Base-by-base conservation (phyloP, 2,113 vertebrate species). In the Tyrannus savana region DNA sequence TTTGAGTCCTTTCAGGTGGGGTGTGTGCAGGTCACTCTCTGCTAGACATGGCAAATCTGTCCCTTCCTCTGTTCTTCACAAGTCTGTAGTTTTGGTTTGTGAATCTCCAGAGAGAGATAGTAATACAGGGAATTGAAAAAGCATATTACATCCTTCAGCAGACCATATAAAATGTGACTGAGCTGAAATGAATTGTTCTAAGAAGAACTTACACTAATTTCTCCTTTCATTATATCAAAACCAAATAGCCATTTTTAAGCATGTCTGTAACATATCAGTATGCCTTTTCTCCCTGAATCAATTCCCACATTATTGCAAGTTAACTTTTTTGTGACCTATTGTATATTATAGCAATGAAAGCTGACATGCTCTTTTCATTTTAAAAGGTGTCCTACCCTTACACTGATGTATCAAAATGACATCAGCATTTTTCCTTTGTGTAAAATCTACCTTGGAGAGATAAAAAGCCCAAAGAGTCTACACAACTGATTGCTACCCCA, bases 211-310 rank as follows among this genome's bases (percentile, higher is more conserved):
- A 68, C 46, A 35, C 47, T 41, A 2, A 76, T 79, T 91, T 89
- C 18, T 84, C 47, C 24, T 46, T 79, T 68, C 33, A 64, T 53
- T 9, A 19, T 82, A 53, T 66, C 86, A 95, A 87, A 95, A 67
- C 1, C 15, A 74, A 52, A n/a, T 3, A 73, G 46, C 53, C 5
- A 44, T 79, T 93, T 94, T 95, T 4, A 93, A 68, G 28, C 44
- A 64, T 17, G n/a, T 44, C 56, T n/a, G 25, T 84, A 94, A 72
- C 8, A 42, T 62, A 63, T 18, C 33, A 44, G 12, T 53, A 87
- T 41, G 10, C 1, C 52, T 82, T 52, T 84, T 41, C 27, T 78
- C 17, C 42, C 64, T n/a, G 52, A 84, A 87, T 52, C 1, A 0
- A 78, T 52, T 74, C 21, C 44, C 52, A 6, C 10, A 53, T 77